Percentiles rank a stretch among this genome's conserved stretches.
These are phyloP conservation scores for Madoqua kirkii DNA, from an alignment of 2,113 vertebrate genomes.

Conservation along the genomic window DNA sequence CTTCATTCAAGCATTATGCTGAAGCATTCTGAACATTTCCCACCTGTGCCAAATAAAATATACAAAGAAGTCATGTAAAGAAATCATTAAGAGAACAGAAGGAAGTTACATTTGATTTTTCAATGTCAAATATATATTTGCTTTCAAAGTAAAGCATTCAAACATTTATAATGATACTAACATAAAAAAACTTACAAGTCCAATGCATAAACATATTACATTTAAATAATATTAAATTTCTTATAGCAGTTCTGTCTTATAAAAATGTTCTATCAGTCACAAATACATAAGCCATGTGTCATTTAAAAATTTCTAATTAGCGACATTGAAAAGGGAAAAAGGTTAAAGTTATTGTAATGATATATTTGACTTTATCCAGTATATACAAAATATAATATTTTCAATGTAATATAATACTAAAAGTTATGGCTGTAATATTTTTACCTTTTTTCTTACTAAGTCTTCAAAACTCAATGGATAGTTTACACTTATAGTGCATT, in stretches of 20 bases:
- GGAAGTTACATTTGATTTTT: neutral
- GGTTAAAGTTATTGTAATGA: neutral
- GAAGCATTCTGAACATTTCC: conserved; percentile 48
- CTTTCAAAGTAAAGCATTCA: conserved; percentile 18
- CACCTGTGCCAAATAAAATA: neutral
- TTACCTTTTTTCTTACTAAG: neutral
- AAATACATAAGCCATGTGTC: neutral
- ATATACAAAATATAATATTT: neutral
- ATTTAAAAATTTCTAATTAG: neutral
- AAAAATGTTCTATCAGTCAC: neutral
- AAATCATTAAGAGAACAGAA: neutral
- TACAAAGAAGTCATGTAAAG: neutral
- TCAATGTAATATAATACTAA: neutral
- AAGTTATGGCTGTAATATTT: neutral
- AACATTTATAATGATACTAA: neutral
- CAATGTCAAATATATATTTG: neutral
- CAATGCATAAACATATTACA: neutral
- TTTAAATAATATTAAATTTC: neutral
- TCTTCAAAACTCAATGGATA: neutral
- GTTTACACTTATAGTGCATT: neutral
- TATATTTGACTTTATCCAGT: neutral
- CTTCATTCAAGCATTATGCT: conserved; percentile 46
- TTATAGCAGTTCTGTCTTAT: neutral
- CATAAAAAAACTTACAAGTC: neutral
- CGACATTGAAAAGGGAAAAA: neutral